A percentile compares a stretch with the other conserved stretches of the same genome.
Evolutionary conservation across 1,140 invertebrate genomes (phyloP).

Genomic region (Pogonus chalceus): DNA sequence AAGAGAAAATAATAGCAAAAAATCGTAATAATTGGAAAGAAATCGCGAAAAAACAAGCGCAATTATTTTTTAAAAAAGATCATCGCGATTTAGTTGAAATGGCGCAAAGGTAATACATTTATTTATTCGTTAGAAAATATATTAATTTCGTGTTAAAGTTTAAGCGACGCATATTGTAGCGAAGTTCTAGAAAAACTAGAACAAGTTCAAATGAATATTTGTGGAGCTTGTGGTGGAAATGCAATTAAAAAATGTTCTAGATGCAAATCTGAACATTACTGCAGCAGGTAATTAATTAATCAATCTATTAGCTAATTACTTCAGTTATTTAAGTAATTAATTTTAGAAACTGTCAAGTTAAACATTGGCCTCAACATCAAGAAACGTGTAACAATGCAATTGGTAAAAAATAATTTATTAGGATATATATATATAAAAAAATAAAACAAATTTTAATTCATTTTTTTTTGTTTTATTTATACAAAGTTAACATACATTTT

Average conservation of each 20-base stretch:
- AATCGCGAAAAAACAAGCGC: slow-evolving; percentile 44
- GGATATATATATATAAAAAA: background rate
- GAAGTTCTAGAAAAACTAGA: slow-evolving; percentile 44
- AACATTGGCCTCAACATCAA: slow-evolving; percentile 45
- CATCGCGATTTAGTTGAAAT: slow-evolving; percentile 38
- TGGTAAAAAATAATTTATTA: slow-evolving; percentile 9
- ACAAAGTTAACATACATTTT: slow-evolving; percentile 23
- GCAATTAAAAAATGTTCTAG: slow-evolving; percentile 45
- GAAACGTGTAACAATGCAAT: slow-evolving; percentile 34
- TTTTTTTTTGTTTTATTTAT: slow-evolving; percentile 21
- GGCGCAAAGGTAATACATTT: slow-evolving; percentile 33
- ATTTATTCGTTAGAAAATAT: background rate
- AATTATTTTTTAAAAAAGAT: slow-evolving; percentile 40
- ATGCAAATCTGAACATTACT: slow-evolving; percentile 49
- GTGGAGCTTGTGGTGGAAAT: slow-evolving; percentile 41
- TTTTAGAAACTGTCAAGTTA: slow-evolving; percentile 45
- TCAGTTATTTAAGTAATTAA: slow-evolving; percentile 16
- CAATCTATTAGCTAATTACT: no score
- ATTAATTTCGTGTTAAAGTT: slow-evolving; percentile 29
- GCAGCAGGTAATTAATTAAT: no score
- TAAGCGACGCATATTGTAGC: slow-evolving; percentile 42
- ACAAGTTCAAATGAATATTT: slow-evolving; percentile 36
- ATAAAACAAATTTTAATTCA: slow-evolving; percentile 18
- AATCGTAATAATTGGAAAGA: slow-evolving; percentile 43
- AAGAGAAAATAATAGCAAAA: slow-evolving; percentile 37